Conservation (phyloP, 2,113 vertebrate species). For the Delphinapterus leucas region DNA sequence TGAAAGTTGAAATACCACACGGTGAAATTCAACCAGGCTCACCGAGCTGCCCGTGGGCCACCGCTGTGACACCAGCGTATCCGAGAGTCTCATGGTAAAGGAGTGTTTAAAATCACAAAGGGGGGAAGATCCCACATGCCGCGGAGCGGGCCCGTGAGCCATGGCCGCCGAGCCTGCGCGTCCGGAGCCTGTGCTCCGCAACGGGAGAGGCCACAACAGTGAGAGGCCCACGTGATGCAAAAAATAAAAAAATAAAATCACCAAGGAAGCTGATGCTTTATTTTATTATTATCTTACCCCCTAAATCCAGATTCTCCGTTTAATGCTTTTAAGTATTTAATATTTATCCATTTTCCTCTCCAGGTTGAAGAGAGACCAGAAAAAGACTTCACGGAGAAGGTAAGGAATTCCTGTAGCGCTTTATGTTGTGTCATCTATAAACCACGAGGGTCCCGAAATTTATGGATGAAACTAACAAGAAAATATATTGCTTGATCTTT, state of each 20-base stretch:
- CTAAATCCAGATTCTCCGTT: background rate
- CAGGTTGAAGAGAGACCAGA: constrained; percentile 87
- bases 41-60: fast-evolving
- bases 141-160: too few relatives aligned
- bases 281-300: background rate
- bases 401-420: constrained; percentile 49
- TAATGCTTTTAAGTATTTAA: background rate
- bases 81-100: fast-evolving
- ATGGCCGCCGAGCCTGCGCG: too few relatives aligned
- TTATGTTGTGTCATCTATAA: fast-evolving
- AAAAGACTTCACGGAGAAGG: constrained; percentile 87
- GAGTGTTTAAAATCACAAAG: background rate
- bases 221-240: too few relatives aligned
- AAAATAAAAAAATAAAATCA: background rate
- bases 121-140: too few relatives aligned
- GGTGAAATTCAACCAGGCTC: fast-evolving
- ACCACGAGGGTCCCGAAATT: background rate
- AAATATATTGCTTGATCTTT: background rate
- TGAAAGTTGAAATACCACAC: background rate
- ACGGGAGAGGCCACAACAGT: too few relatives aligned
- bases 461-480: background rate
- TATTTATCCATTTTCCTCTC: background rate
- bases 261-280: too few relatives aligned
- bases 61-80: fast-evolving
- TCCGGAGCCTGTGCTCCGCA: too few relatives aligned